Evolutionary conservation across 2,113 vertebrate genomes (phyloP), one percentile per base, ranked within the genome.

Genomic region (Cettia cetti): DNA sequence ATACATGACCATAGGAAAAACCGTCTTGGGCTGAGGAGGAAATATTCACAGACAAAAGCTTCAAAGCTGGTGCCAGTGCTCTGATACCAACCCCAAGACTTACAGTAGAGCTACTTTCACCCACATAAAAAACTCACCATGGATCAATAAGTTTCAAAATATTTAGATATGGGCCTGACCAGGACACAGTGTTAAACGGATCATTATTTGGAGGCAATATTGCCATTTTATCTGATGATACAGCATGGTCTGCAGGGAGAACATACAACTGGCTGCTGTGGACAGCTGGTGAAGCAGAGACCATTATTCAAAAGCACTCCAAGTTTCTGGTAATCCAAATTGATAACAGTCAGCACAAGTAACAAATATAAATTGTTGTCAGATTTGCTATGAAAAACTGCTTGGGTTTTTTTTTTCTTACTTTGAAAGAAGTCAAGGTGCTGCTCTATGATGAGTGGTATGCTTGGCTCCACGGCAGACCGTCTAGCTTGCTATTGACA

Each of bases 381-480:
- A 77, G n/a, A 72, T 77, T 75, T 57, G 33, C 42, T 59, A 15
- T 23, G n/a, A 71, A 75, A 31, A 76, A 76, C 26, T 37, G 33
- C 13, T 33, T 11, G 44, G 1, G 27, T 15, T 5, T 23, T 10
- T 14, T 23, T 65, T 21, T 22, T 6, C 2, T 17, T 47, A 35
- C 72, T 94, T 59, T 81, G 45, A 33, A 78, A 75, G 45, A 66
- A 61, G 27, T 1, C 52, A 64, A 50, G 18, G 19, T 63, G 42
- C 45, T 47, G 45, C 20, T 47, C 45, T 47, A 20, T 22, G 26
- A 40, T 50, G 50, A 74, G 20, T 28, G 15, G 24, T 37, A 31
- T 9, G 12, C 30, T 15, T 64, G 30, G 53, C 13, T 26, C 47
- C 21, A 26, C 0, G 0, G 56, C 57, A 70, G 42, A 65, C 15